These are phyloP conservation scores for Maniola hyperantus DNA, from an alignment of 2,888 invertebrate species.

Conservation along the genomic window DNA sequence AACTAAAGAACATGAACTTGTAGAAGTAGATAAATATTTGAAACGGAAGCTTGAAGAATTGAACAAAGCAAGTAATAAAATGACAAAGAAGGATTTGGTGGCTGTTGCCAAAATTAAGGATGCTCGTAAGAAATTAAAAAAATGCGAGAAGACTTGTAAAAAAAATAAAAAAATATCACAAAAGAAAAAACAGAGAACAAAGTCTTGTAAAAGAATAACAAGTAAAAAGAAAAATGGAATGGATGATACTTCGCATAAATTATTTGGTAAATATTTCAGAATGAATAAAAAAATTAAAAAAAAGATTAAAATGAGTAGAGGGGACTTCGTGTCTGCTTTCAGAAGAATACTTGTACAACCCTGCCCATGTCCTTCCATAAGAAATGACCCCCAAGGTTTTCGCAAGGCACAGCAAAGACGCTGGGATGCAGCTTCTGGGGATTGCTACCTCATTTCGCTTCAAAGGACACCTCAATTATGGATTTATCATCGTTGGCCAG, in stretches of 20 bases:
- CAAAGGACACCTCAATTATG: slow-evolving; percentile 50
- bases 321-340: slow-evolving; percentile 29
- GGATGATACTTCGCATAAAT: slow-evolving; percentile 31
- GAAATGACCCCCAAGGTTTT: slow-evolving; percentile 7
- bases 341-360: slow-evolving; percentile 29
- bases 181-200: slow-evolving; percentile 37
- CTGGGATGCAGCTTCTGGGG: slow-evolving; percentile 43
- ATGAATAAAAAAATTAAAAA: slow-evolving; percentile 31
- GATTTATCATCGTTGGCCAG: slow-evolving; percentile 49
- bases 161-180: slow-evolving; percentile 17
- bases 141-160: slow-evolving; percentile 27
- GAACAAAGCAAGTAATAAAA: slow-evolving; percentile 36
- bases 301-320: slow-evolving; percentile 20
- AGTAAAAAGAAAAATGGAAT: slow-evolving; percentile 29
- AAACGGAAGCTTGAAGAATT: slow-evolving; percentile 40
- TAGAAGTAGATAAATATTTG: slow-evolving; percentile 44
- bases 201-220: slow-evolving; percentile 20
- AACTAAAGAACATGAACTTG: slow-evolving; percentile 32
- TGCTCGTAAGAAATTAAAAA: slow-evolving; percentile 48
- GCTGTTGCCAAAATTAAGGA: slow-evolving; percentile 48
- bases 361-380: not conserved
- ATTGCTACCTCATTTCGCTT: slow-evolving; percentile 52
- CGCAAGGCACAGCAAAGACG: slow-evolving; percentile 25
- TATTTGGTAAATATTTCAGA: slow-evolving; percentile 36
- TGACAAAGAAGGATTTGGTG: slow-evolving; percentile 44